Percentiles rank a stretch among this genome's conserved stretches.
phyloP scores from a whole-genome alignment of 2,797 vertebrate species.

The Sebastes oblongus region DNA sequence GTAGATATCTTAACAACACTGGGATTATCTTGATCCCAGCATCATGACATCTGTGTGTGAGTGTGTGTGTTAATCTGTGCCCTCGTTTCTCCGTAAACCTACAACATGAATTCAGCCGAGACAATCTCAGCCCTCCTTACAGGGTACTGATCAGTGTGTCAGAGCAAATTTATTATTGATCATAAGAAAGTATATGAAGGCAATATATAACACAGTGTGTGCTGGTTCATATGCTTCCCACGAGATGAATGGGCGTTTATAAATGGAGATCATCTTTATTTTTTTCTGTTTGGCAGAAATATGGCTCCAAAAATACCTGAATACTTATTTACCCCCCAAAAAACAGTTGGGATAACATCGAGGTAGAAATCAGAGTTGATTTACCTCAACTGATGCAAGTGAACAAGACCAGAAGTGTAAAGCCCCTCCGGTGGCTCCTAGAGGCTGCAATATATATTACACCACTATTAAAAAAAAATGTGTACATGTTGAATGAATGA shows the following conservation, averaged over 20 bases:
- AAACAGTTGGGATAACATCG: background rate
- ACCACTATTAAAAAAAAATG: background rate
- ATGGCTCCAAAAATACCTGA: constrained; percentile 1
- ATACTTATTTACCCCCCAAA: background rate
- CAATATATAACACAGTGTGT: constrained; percentile 32
- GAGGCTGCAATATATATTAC: background rate
- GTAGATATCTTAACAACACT: constrained; percentile 26
- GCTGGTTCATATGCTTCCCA: background rate
- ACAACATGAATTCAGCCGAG: constrained; percentile 22
- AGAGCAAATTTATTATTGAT: constrained; percentile 32
- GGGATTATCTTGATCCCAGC: constrained; percentile 56
- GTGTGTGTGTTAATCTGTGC: constrained; percentile 40
- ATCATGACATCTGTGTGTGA: constrained; percentile 32
- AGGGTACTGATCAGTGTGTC: background rate
- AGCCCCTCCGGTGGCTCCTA: background rate
- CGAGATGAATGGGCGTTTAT: constrained; percentile 13
- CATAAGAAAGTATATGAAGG: constrained; percentile 28
- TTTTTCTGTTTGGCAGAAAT: constrained; percentile 25
- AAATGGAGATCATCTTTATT: constrained; percentile 21
- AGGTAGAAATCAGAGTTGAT: constrained; percentile 5
- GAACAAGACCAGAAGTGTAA: background rate
- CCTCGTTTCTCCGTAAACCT: constrained; percentile 50
- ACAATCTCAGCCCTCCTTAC: constrained; percentile 16
- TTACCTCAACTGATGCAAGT: background rate
- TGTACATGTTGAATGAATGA: background rate